Evolutionary conservation across 1,140 invertebrate genomes (phyloP).

Genomic region (Galendromus occidentalis): DNA sequence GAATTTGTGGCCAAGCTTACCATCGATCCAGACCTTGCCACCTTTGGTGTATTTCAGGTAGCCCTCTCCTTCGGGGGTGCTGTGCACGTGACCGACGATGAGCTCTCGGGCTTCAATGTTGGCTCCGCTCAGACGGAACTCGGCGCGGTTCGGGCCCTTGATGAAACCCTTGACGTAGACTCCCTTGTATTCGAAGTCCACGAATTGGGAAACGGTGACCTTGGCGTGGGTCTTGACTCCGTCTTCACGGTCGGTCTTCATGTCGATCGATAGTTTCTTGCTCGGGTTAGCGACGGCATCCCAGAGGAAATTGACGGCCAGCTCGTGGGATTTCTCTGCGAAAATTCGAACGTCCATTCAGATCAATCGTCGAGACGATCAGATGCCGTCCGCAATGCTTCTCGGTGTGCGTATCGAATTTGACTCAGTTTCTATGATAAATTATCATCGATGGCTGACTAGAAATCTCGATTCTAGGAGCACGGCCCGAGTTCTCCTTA

Average conservation of each 20-base stretch:
- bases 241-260: constrained; percentile 3
- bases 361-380: no score
- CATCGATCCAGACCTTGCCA: not conserved
- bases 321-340: not conserved
- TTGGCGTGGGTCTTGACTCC: not conserved
- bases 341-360: no score
- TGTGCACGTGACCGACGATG: constrained; percentile 3
- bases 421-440: no score
- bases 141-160: not conserved
- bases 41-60: not conserved
- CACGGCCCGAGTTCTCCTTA: no score
- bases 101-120: not conserved
- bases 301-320: not conserved
- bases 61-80: not conserved
- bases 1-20: not conserved
- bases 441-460: no score
- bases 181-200: constrained; percentile 1
- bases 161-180: not conserved
- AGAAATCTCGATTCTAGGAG: no score
- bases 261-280: not conserved
- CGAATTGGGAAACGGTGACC: not conserved
- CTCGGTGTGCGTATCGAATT: no score
- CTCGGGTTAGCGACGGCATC: not conserved
- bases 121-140: not conserved
- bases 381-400: no score